Evolutionary conservation across 2,888 invertebrate genomes (phyloP).

Genomic region (Boloria euphrosyne): DNA sequence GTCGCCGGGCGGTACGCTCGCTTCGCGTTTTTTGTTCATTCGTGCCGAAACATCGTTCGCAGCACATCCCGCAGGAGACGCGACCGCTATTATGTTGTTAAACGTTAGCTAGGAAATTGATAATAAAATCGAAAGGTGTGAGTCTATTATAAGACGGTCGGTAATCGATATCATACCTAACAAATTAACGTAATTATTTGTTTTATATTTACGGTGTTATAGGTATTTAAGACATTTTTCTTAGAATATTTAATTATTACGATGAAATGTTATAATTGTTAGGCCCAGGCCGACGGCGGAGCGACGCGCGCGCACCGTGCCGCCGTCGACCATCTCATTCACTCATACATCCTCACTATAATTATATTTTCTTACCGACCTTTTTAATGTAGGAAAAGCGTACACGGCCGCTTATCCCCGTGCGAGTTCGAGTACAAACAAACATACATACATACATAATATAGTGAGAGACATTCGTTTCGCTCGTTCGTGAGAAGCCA

Average conservation of each 20-base stretch:
- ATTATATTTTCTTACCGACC: conserved; percentile 81
- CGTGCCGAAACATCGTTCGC: conserved; percentile 74
- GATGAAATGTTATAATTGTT: conserved; percentile 79
- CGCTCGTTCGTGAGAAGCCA: conserved; percentile 80
- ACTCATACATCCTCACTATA: conserved; percentile 80
- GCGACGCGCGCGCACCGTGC: conserved; percentile 53
- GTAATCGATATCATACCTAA: conserved; percentile 82
- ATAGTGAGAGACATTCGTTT: conserved; percentile 75
- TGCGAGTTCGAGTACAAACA: conserved; percentile 75
- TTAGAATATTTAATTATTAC: conserved; percentile 82
- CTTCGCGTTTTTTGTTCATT: conserved; percentile 73
- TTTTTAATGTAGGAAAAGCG: conserved; percentile 79
- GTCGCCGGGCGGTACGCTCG: conserved; percentile 70
- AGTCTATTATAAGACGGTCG: conserved; percentile 74
- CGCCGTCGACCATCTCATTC: conserved; percentile 74
- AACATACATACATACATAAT: conserved; percentile 64
- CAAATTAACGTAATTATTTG: conserved; percentile 82
- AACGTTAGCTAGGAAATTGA: conserved; percentile 83
- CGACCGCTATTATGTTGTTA: conserved; percentile 79
- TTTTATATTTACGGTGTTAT: conserved; percentile 83
- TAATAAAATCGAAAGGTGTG: conserved; percentile 81
- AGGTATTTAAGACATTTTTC: conserved; percentile 83
- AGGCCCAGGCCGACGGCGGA: conserved; percentile 72
- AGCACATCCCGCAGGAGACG: conserved; percentile 68
- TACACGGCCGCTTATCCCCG: conserved; percentile 79